phyloP scores from a whole-genome alignment of 2,113 vertebrate genomes.

The Camelus bactrianus region DNA sequence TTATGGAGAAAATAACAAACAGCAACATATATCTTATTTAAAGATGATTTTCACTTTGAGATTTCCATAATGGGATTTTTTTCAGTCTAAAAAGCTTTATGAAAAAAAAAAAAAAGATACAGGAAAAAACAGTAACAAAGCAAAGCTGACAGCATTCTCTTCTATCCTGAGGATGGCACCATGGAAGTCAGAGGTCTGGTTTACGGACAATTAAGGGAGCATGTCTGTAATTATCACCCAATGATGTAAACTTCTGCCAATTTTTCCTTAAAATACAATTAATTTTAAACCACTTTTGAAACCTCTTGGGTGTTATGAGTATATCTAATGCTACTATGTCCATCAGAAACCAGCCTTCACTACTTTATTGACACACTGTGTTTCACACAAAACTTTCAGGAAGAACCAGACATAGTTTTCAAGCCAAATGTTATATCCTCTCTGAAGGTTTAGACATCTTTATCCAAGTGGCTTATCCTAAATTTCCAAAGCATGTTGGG shows the following conservation, averaged over 20 bases:
- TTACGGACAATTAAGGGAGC: background rate
- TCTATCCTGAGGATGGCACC: background rate
- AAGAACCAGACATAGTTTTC: background rate
- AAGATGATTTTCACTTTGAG: background rate
- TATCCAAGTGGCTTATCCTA: background rate
- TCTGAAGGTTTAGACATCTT: background rate
- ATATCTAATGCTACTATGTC: background rate
- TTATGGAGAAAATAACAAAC: background rate
- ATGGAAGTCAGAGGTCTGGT: background rate
- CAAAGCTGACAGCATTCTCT: background rate
- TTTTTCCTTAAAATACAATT: conserved; percentile 43
- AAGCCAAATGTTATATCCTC: background rate
- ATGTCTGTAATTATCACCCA: background rate
- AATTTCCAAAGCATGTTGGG: background rate
- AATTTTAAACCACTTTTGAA: conserved; percentile 33
- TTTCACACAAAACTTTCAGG: background rate
- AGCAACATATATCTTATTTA: background rate
- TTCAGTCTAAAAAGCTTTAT: background rate
- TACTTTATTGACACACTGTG: background rate
- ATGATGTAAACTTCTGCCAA: background rate
- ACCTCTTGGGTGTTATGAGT: background rate
- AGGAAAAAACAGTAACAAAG: background rate
- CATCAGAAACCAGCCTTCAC: background rate
- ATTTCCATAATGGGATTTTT: background rate
- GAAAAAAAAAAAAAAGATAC: background rate